These are phyloP conservation scores for Sardinella longiceps DNA, from an alignment of 2,797 vertebrate species.

Conservation along the genomic window DNA sequence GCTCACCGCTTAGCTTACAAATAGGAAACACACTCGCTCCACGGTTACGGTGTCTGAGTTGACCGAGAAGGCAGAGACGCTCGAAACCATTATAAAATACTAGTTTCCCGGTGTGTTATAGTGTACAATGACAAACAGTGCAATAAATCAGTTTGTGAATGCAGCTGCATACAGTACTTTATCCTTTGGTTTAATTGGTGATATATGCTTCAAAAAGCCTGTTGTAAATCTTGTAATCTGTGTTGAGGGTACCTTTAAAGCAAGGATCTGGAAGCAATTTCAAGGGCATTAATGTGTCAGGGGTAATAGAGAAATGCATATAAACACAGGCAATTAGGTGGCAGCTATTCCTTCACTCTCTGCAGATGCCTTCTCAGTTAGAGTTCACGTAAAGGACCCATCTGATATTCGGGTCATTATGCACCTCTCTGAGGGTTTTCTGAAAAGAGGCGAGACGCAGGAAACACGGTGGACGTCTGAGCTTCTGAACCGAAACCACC, in stretches of 20 bases:
- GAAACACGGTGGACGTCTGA: constrained; percentile 48
- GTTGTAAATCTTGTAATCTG: constrained; percentile 50
- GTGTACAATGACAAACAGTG: not conserved
- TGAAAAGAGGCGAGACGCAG: constrained; percentile 42
- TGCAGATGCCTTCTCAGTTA: constrained; percentile 51
- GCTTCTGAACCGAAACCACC: constrained; percentile 52
- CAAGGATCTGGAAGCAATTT: constrained; percentile 72
- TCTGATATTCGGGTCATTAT: constrained; percentile 47
- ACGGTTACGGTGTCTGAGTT: not conserved
- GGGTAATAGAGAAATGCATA: constrained; percentile 60
- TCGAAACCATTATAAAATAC: not conserved
- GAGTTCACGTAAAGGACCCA: constrained; percentile 55
- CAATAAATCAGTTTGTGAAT: not conserved
- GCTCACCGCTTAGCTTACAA: not conserved
- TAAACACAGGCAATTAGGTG: constrained; percentile 62
- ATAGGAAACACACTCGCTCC: not conserved
- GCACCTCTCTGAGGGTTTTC: constrained; percentile 50
- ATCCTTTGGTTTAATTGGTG: not conserved
- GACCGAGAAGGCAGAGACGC: not conserved
- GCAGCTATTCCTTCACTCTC: constrained; percentile 57
- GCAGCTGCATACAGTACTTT: not conserved
- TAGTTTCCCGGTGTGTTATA: not conserved
- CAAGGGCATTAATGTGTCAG: constrained; percentile 67
- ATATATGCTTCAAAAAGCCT: constrained; percentile 17
- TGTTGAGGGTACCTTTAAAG: constrained; percentile 48